These are phyloP conservation scores for Oligia fasciuncula DNA, from an alignment of 2,888 invertebrate genomes.

Conservation along the genomic window DNA sequence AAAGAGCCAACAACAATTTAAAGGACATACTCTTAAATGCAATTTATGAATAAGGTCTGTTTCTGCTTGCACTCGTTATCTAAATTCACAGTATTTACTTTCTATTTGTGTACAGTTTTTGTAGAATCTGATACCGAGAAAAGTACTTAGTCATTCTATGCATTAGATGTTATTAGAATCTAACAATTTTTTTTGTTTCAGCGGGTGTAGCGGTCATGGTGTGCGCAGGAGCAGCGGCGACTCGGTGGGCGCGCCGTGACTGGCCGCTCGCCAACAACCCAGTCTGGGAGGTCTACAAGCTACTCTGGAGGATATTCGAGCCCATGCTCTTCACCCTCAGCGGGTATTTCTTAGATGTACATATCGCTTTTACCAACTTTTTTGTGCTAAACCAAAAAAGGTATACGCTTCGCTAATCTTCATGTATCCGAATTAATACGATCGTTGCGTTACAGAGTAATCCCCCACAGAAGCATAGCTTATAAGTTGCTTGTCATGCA, in stretches of 20 bases:
- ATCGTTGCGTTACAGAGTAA: not conserved
- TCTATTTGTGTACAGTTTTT: slow-evolving; percentile 4
- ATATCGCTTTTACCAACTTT: slow-evolving; percentile 53
- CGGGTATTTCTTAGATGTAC: slow-evolving; percentile 85
- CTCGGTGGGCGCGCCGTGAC: slow-evolving; percentile 83
- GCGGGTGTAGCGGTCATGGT: slow-evolving; percentile 88
- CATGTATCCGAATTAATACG: not conserved
- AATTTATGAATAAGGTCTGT: slow-evolving; percentile 10
- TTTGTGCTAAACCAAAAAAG: slow-evolving; percentile 17
- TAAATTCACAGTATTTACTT: slow-evolving; percentile 9
- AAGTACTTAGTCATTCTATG: not conserved
- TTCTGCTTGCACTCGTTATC: slow-evolving; percentile 16
- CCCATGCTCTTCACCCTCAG: slow-evolving; percentile 87
- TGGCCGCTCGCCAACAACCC: slow-evolving; percentile 85
- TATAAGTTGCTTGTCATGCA: not conserved
- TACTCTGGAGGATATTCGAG: slow-evolving; percentile 85
- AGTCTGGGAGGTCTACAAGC: slow-evolving; percentile 83
- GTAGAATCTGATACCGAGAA: not conserved
- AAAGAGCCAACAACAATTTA: slow-evolving; percentile 1
- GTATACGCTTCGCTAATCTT: not conserved
- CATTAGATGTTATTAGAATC: not conserved
- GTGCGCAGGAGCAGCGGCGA: slow-evolving; percentile 85
- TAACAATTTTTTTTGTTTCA: slow-evolving; percentile 61
- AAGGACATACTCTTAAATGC: not conserved
- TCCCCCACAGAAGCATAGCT: not conserved